Base-by-base conservation (phyloP, 2,888 invertebrate species). In the Harpagoxenus sublaevis region DNA sequence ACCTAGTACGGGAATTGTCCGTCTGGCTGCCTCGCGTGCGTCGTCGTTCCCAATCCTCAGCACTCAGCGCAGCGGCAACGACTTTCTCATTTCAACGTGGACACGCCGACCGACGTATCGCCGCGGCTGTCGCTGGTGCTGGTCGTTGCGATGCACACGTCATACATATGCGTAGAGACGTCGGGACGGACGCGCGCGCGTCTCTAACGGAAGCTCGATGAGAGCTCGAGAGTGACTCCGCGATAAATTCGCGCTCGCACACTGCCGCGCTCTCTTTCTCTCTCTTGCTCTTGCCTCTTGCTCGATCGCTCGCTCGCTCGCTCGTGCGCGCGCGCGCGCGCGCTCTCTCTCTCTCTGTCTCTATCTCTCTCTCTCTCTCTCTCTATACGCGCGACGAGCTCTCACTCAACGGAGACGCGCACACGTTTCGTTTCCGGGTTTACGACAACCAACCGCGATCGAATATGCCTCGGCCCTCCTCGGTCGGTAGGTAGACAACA, bases 31-130 rank as follows among this genome's bases (percentile, higher is more conserved):
- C 53, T 89, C 84, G 85, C 85, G 85, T 86, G 88, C 87, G 91
- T 91, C 86, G 89, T 91, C 86, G 91, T 89, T 89, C 91, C 84
- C 92, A 83, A 90, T 90, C 87, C 88, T 90, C 89, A 88, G 84
- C 90, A 86, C 23, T 89, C 89, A 88, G 84, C 90, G 87, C 86
- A 82, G 78, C 86, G 78, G 83, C 85, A 86, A 87, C 88, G 89
- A 93, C 93, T 93, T 93, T 93, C 93, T 93, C 93, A 93, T 93
- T 93, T 93, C 92, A 92, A 92, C 90, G 90, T 86, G 89, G 83
- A 88, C 86, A 74, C 77, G 85, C 39, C 51, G 60, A 28, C 51
- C 68, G 60, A 65, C 62, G 66, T 83, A 35, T 28, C 51, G 57
- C 48, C 53, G 55, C 70, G 73, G 53, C 53, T 62, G 66, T 57